These are phyloP conservation scores for Cantharis rustica DNA, from an alignment of 2,888 invertebrate genomes.

Conservation along the genomic window DNA sequence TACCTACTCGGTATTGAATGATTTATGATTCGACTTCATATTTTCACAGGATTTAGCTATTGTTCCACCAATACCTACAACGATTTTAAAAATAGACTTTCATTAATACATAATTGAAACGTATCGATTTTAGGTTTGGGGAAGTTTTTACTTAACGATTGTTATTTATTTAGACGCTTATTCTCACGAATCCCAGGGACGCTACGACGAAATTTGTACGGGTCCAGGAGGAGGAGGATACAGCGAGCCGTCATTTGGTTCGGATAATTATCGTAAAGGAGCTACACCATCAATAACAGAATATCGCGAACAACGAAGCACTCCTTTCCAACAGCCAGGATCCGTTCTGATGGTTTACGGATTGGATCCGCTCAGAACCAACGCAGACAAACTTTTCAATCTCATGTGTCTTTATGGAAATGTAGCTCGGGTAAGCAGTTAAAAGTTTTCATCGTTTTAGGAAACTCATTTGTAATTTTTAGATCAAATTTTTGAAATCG, in stretches of 20 bases:
- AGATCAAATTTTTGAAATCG: constrained; percentile 94
- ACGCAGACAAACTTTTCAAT: constrained; percentile 96
- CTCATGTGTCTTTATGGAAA: constrained; percentile 98
- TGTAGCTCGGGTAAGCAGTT: constrained; percentile 80
- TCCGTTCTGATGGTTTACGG: constrained; percentile 99
- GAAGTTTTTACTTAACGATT: background rate
- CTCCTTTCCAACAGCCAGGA: constrained; percentile 67
- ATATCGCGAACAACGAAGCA: constrained; percentile 49
- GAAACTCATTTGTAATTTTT: constrained; percentile 34
- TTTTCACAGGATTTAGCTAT: background rate
- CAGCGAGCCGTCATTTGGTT: constrained; percentile 48
- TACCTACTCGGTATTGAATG: too few relatives aligned
- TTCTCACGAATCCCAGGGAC: constrained; percentile 43
- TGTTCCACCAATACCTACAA: background rate
- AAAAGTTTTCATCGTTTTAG: background rate
- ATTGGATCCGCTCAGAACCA: constrained; percentile 89
- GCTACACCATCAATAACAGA: constrained; percentile 60
- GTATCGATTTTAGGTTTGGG: background rate
- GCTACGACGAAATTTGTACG: constrained; percentile 57
- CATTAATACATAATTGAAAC: background rate
- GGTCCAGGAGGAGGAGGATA: constrained; percentile 46
- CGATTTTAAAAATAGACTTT: background rate
- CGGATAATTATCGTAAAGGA: constrained; percentile 51
- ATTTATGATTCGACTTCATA: background rate
- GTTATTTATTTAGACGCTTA: constrained; percentile 49